phyloP scores from a whole-genome alignment of 2,888 invertebrate species.

The Oscheius myriophilus region DNA sequence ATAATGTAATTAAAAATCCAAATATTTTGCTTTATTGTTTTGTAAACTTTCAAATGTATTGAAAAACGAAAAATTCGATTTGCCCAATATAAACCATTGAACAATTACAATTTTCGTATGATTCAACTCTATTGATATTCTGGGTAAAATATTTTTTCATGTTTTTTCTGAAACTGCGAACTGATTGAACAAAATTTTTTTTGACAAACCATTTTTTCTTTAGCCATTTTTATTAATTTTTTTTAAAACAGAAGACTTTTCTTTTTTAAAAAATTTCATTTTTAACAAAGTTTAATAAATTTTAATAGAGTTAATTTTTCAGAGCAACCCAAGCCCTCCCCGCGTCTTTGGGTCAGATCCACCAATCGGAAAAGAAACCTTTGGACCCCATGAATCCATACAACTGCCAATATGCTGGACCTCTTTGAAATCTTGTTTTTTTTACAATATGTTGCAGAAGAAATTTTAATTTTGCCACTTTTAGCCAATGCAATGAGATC shows the following conservation, averaged over 20 bases:
- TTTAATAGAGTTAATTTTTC: neutral
- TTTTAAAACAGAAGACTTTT: neutral
- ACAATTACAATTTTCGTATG: no score
- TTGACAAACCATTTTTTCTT: no score
- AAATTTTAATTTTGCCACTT: no score
- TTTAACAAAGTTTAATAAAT: neutral
- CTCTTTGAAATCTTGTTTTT: constrained; percentile 5
- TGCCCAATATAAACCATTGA: no score
- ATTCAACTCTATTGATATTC: no score
- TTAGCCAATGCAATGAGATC: neutral
- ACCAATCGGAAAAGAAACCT: constrained; percentile 13
- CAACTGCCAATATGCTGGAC: constrained; percentile 28
- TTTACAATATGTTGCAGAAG: neutral
- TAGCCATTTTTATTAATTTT: neutral
- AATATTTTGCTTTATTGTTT: no score
- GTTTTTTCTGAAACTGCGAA: no score
- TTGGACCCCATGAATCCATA: constrained; percentile 23
- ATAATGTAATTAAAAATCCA: no score
- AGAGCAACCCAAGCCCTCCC: constrained; percentile 15
- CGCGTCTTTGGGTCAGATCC: neutral
- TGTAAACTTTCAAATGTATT: no score
- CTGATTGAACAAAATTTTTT: no score
- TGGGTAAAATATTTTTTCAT: no score
- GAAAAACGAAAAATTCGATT: neutral
- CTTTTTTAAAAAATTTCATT: neutral